phyloP scores from a whole-genome alignment of 2,113 vertebrate species.

The Tichodroma muraria region DNA sequence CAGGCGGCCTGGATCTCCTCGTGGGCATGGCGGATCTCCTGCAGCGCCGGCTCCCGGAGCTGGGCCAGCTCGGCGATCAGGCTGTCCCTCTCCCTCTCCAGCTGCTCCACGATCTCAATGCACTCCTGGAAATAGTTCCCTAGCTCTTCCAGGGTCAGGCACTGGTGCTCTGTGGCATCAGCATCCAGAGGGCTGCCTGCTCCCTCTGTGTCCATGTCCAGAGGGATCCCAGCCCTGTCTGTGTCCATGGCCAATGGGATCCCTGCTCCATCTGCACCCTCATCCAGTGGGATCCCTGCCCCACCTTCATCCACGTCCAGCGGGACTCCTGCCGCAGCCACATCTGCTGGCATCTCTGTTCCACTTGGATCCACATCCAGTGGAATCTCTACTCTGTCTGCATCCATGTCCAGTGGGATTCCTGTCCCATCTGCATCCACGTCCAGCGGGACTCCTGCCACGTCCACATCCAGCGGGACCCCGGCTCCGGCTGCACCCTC shows the following conservation, averaged over 20 bases:
- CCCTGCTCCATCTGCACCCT: background rate
- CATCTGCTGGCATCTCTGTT: accelerated
- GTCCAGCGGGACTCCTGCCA: background rate
- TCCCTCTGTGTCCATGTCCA: constrained; percentile 24
- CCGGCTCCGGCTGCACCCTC: background rate
- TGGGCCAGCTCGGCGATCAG: constrained; percentile 79
- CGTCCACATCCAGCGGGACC: background rate
- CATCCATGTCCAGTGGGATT: background rate
- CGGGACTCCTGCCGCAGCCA: background rate
- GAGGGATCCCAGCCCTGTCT: background rate
- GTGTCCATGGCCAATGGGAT: background rate
- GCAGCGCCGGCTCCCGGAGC: constrained; percentile 74
- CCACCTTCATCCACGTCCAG: background rate
- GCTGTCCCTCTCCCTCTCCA: constrained; percentile 77
- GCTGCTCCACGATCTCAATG: constrained; percentile 78
- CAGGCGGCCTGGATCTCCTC: constrained; percentile 78
- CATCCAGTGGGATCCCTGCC: background rate
- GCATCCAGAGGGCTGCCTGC: background rate
- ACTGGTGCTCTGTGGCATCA: background rate
- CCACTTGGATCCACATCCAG: background rate
- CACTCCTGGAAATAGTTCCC: constrained; percentile 75
- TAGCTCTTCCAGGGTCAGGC: constrained; percentile 64
- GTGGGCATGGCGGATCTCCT: constrained; percentile 76
- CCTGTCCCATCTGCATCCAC: background rate
- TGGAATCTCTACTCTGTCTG: background rate